Conservation (phyloP, 2,113 vertebrate genomes). For the Pipa parva region DNA sequence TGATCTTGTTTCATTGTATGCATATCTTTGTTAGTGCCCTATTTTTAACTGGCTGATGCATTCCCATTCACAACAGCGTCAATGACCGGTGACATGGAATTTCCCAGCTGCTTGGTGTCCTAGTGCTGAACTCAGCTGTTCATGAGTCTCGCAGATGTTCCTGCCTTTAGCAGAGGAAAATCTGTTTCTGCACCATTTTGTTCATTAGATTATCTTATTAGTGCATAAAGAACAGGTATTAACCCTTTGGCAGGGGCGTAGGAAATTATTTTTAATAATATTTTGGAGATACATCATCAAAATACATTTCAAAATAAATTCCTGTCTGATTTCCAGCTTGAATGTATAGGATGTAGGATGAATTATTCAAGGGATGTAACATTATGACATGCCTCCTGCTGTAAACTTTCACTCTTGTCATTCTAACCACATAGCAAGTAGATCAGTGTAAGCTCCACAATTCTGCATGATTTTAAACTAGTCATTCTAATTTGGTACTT, state of each 20-base stretch:
- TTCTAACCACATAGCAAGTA: too few species aligned
- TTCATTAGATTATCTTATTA: constrained; percentile 40
- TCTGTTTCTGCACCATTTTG: background rate
- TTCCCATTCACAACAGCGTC: constrained; percentile 43
- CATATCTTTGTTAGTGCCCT: constrained; percentile 38
- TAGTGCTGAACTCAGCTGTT: constrained; percentile 55
- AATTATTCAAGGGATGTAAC: too few species aligned
- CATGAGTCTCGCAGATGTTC: constrained; percentile 50
- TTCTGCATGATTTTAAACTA: too few species aligned
- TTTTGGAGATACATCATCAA: too few species aligned
- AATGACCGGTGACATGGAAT: constrained; percentile 50
- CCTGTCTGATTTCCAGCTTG: too few species aligned
- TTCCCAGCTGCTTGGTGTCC: constrained; percentile 45
- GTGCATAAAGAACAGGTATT: constrained; percentile 32
- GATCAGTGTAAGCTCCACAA: too few species aligned
- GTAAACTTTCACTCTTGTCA: too few species aligned
- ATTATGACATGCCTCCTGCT: too few species aligned
- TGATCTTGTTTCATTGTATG: constrained; percentile 26
- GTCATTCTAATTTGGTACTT: too few species aligned
- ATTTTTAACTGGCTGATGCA: constrained; percentile 59
- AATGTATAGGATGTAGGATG: too few species aligned
- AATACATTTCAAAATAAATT: too few species aligned
- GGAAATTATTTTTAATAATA: too few species aligned
- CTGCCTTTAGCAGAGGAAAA: constrained; percentile 39
- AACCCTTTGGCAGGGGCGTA: background rate